Evolutionary conservation across 2,797 vertebrate genomes (phyloP), one percentile per base, ranked within the genome.

Genomic region (Masticophis lateralis): DNA sequence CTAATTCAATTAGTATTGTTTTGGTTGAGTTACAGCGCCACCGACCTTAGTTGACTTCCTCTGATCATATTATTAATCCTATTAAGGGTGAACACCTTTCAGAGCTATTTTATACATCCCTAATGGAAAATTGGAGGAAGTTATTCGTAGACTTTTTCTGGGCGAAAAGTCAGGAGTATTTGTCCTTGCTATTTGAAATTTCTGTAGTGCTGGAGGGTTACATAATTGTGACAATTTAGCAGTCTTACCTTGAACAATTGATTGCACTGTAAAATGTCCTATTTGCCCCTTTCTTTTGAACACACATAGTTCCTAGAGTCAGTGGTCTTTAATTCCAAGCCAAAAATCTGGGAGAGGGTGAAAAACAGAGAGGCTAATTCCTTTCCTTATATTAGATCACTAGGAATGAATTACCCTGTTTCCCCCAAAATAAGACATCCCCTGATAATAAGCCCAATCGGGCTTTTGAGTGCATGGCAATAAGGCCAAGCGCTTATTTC

Each of bases 1-100:
- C 86, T 91, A 55, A 88, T 96, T 63, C 43, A 57, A 8, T 83
- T 96, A 92, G 93, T 66, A 43, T 95, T 95, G 66, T 51, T 95
- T 69, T 93, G 88, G 2, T 20, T 91, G 79, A 56, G 83, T 91
- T 8, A 0, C 12, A 51, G 56, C 25, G 47, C 88, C 86, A 91
- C 88, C 79, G 92, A 37, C 94, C 93, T 96, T 9, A 94, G 87
- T 43, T 95, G 90, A 92, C 94, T 86, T 79, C 69, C 14, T 91
- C 59, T 93, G 66, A 95, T 86, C 18, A 14, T 92, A 91, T 90
- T 93, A 32, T 90, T 90, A 90, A 56, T 91, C 94, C 86, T 1
- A n/a, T 94, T 95, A 93, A 87, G 89, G 1, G 92, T 14, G 0
- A 12, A 61, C 53, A 27, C 94, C 43, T 32, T 4, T 28, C 0